Base-by-base conservation (phyloP, 2,888 invertebrate species). In the Drosophila sordidula region DNA sequence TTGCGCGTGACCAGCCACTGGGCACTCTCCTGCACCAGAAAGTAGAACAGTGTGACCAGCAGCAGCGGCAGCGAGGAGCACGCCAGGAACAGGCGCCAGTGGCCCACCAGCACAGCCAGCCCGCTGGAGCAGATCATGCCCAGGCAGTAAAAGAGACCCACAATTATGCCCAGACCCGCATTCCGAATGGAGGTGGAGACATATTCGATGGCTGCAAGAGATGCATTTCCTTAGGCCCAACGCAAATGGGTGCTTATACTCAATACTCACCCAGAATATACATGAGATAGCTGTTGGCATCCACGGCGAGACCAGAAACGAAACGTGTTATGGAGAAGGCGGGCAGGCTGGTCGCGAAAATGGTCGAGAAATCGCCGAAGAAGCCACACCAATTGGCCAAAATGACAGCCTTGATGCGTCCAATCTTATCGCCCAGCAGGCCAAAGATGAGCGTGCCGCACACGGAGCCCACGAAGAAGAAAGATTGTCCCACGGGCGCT, bases 381-480 rank as follows among this genome's bases (percentile, higher is more conserved):
- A 93, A 92, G 2, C 93, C 94, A 2, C 93, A 87, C 71, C 93
- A 79, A 87, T 94, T 94, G 36, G 94, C 91, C 38, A 93, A 75
- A 34, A 94, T 92, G 22, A 94, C 84, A 2, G 93, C 93, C 51
- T 93, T 93, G 22, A 94, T 90, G 26, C 94, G 91, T 32, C 91
- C 94, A 55, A 93, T 93, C 50, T 89, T 86, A 86, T 95, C 94
- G 0, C 94, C 93, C 26, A 94, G 81, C 34, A 93, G 81, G 0
- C 94, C 94, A 72, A 94, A 93, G n/a, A 91, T 68, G 14, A 94
- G 81, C 39, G 93, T 93, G 1, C 94, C 94, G 25, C 93, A 79
- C 42, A 94, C 93, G 16, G 94, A 94, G 6, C 94, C 94, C 46
- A 93, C 90, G 82, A 94, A 94, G 86, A 94, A 95, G 66, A 94